phyloP scores from a whole-genome alignment of 2,113 vertebrate species.

The Microtus ochrogaster region DNA sequence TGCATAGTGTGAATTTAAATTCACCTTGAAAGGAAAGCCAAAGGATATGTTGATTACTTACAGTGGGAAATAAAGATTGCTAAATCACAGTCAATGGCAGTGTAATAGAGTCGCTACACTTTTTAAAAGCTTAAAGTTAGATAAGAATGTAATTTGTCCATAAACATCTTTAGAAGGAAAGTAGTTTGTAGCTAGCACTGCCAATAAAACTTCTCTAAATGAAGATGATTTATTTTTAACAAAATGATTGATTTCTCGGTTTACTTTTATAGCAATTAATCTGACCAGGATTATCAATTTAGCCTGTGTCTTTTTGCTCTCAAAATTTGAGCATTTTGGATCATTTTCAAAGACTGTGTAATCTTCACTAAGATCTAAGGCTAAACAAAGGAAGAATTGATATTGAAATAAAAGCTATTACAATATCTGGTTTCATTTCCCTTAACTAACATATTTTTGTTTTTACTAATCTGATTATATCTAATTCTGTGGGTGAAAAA shows the following conservation, averaged over 20 bases:
- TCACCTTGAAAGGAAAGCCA: constrained; percentile 37
- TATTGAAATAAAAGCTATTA: constrained; percentile 56
- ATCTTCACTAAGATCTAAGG: constrained; percentile 66
- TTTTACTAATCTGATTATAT: constrained; percentile 68
- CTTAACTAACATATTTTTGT: constrained; percentile 35
- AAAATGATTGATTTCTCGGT: constrained; percentile 71
- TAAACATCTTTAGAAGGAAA: constrained; percentile 71
- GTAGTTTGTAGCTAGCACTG: constrained; percentile 49
- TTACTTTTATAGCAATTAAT: constrained; percentile 74
- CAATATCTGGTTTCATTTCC: constrained; percentile 62
- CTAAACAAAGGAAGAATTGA: constrained; percentile 65
- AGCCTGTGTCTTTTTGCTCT: not conserved
- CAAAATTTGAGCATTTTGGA: constrained; percentile 63
- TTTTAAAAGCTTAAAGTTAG: constrained; percentile 73
- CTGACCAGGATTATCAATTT: constrained; percentile 65
- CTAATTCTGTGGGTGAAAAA: constrained; percentile 35
- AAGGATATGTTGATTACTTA: constrained; percentile 51
- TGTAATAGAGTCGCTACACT: constrained; percentile 51
- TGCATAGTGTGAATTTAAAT: constrained; percentile 51
- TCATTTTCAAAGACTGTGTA: constrained; percentile 68
- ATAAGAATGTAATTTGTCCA: constrained; percentile 70
- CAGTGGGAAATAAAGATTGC: constrained; percentile 34
- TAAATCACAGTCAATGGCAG: constrained; percentile 47
- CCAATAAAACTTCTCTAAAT: constrained; percentile 74
- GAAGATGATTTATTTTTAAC: constrained; percentile 69